phyloP scores from a whole-genome alignment of 2,888 invertebrate genomes.

The Tenthredo notha region DNA sequence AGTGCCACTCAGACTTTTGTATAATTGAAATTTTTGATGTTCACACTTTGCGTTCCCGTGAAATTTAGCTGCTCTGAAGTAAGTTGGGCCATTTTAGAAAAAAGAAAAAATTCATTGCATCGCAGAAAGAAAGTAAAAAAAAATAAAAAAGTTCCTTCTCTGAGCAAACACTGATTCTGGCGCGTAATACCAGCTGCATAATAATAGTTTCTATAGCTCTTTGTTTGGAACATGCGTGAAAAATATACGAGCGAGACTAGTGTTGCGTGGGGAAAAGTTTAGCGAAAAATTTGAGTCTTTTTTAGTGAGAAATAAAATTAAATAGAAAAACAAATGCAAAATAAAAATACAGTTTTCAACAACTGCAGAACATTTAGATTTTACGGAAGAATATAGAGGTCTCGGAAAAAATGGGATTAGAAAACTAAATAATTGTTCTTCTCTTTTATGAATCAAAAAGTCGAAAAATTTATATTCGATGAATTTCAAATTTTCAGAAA shows the following conservation, averaged over 20 bases:
- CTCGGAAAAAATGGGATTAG: background rate
- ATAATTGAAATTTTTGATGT: background rate
- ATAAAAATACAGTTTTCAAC: background rate
- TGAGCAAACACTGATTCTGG: background rate
- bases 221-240: background rate
- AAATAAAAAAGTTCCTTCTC: background rate
- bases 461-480: too few species aligned
- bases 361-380: background rate
- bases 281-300: background rate
- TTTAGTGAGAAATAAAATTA: background rate
- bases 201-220: background rate
- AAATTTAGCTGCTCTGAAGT: background rate
- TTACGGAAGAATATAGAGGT: background rate
- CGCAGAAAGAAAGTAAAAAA: background rate
- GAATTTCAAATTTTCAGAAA: background rate
- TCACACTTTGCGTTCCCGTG: background rate
- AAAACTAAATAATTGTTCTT: background rate
- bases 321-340: background rate
- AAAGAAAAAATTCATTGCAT: background rate
- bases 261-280: background rate
- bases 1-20: background rate
- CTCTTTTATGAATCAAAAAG: background rate
- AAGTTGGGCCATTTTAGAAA: background rate
- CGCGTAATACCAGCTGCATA: background rate
- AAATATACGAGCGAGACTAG: background rate